These are phyloP conservation scores for Leptogaster cylindrica DNA, from an alignment of 2,888 invertebrate species.

Conservation along the genomic window DNA sequence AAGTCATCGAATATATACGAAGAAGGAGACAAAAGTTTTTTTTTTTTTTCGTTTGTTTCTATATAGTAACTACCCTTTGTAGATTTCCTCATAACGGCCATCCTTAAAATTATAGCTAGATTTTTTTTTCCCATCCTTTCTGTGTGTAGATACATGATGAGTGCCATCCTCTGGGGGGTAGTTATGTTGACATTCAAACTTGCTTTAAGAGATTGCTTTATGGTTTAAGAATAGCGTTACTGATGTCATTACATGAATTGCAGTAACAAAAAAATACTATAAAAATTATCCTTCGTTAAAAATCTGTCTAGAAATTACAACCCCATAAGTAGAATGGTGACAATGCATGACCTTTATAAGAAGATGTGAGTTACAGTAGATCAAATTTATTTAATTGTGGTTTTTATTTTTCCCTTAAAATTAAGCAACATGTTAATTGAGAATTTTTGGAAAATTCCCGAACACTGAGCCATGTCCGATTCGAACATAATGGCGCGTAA, in stretches of 20 bases:
- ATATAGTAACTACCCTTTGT: neutral
- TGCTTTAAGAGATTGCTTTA: neutral
- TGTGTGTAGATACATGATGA: neutral
- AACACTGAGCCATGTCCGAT: neutral
- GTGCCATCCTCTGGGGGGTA: neutral
- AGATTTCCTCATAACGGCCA: constrained; percentile 2
- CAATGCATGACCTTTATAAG: no score
- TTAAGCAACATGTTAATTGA: no score
- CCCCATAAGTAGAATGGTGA: constrained; percentile 2
- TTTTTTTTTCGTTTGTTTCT: no score
- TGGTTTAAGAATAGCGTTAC: neutral
- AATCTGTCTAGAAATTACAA: constrained; percentile 10
- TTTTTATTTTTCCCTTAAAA: no score
- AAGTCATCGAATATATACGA: constrained; percentile 30
- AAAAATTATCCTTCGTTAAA: constrained; percentile 1
- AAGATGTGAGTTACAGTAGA: no score
- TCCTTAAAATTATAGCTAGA: constrained; percentile 9
- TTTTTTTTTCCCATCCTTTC: neutral
- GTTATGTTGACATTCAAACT: neutral
- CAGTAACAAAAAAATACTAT: constrained; percentile 7
- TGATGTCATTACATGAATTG: neutral
- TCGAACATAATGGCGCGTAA: constrained; percentile 30
- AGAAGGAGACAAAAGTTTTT: neutral
- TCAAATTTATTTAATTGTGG: no score
- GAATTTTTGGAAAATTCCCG: neutral